Conservation (phyloP, 2,797 vertebrate genomes). For the Odontamblyopus rebecca region DNA sequence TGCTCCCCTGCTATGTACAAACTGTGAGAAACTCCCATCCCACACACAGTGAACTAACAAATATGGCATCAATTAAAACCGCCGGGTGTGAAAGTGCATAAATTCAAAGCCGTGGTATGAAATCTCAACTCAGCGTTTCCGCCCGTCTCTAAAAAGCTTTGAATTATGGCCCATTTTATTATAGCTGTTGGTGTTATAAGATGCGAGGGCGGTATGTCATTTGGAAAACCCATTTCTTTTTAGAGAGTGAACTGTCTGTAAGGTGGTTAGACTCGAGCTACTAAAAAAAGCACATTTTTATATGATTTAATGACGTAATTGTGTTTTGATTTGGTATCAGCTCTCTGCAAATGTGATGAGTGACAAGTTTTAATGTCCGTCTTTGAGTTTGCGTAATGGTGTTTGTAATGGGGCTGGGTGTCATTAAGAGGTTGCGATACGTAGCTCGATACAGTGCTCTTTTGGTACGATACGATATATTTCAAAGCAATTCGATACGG, state of each 20-base stretch:
- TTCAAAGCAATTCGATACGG: too few species aligned
- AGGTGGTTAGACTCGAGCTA: background rate
- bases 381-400: too few species aligned
- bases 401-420: too few species aligned
- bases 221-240: slow-evolving; percentile 14
- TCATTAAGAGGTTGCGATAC: too few species aligned
- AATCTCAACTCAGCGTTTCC: slow-evolving; percentile 16
- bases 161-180: slow-evolving; percentile 30
- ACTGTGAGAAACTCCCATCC: slow-evolving; percentile 32
- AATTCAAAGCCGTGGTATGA: slow-evolving; percentile 39
- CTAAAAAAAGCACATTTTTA: background rate
- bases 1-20: background rate
- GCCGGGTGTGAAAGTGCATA: slow-evolving; percentile 31
- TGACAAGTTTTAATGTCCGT: too few species aligned
- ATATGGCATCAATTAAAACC: slow-evolving; percentile 59
- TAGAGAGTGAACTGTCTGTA: slow-evolving; percentile 15
- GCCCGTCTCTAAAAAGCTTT: slow-evolving; percentile 16
- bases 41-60: slow-evolving; percentile 40
- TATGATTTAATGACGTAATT: too few species aligned
- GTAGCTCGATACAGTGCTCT: too few species aligned
- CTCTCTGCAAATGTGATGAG: background rate
- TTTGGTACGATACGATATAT: too few species aligned
- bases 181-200: slow-evolving; percentile 19
- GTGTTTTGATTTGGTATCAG: too few species aligned
- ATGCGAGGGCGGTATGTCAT: slow-evolving; percentile 14